phyloP scores from a whole-genome alignment of 1,140 invertebrate species.

The Spodoptera litura region DNA sequence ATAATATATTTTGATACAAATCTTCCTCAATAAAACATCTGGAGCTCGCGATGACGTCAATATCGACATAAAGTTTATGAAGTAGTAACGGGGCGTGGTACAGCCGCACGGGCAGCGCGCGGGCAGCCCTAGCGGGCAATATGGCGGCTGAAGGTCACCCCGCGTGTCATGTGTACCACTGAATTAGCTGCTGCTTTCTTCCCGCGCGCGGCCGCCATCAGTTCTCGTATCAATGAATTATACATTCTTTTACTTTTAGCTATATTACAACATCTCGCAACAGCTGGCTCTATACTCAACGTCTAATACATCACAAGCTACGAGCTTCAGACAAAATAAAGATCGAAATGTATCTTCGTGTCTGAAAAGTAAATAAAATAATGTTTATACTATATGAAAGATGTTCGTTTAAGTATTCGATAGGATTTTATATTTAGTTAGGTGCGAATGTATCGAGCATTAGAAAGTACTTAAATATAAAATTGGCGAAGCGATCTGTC shows the following conservation, averaged over 20 bases:
- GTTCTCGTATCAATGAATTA: conserved; percentile 16
- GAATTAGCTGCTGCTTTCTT: not conserved
- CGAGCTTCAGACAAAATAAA: conserved; percentile 13
- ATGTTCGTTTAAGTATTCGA: too few species aligned
- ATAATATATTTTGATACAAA: not conserved
- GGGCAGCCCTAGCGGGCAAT: conserved; percentile 2
- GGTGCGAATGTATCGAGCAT: not conserved
- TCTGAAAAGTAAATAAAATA: not conserved
- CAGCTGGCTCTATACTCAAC: conserved; percentile 11
- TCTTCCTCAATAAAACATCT: conserved; percentile 14
- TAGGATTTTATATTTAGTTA: too few species aligned
- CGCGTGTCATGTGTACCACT: not conserved
- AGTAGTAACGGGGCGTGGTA: not conserved
- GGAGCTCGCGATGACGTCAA: not conserved
- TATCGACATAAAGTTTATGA: conserved; percentile 6
- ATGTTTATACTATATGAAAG: too few species aligned
- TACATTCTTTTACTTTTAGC: conserved; percentile 6
- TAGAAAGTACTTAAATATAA: not conserved
- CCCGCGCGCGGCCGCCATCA: not conserved
- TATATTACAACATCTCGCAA: conserved; percentile 1
- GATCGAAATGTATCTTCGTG: not conserved
- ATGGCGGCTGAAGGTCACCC: not conserved
- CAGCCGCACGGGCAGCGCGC: too few species aligned
- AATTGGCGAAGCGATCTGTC: too few species aligned
- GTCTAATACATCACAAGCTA: not conserved